Percentiles rank a stretch among this genome's conserved stretches.
Evolutionary conservation across 2,888 invertebrate species (phyloP).

Genomic region (Eristalis arbustorum): DNA sequence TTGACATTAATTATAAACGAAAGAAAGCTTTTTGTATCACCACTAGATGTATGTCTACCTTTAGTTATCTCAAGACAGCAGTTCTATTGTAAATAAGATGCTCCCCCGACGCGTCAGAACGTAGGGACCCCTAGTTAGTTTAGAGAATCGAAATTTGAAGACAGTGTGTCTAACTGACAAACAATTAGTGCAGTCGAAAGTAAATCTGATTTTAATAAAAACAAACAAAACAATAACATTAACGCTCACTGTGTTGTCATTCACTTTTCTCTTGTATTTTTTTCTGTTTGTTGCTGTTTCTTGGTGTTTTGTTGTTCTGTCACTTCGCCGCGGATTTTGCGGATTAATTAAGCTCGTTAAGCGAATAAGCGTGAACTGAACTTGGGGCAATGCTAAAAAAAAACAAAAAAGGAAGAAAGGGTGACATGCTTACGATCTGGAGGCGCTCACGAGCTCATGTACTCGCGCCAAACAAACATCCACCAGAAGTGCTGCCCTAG

Average conservation of each 20-base stretch:
- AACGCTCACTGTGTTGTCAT: slow-evolving; percentile 29
- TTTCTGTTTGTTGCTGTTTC: neutral
- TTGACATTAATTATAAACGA: slow-evolving; percentile 51
- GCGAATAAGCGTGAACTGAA: neutral
- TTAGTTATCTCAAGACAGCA: slow-evolving; percentile 30
- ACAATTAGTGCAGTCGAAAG: slow-evolving; percentile 22
- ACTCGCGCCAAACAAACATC: neutral
- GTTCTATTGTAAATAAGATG: slow-evolving; percentile 59
- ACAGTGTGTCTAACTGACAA: slow-evolving; percentile 23
- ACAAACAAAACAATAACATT: slow-evolving; percentile 30
- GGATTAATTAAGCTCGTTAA: slow-evolving; percentile 59
- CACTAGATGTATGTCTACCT: slow-evolving; percentile 22
- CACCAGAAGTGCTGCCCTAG: neutral
- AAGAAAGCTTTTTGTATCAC: slow-evolving; percentile 53
- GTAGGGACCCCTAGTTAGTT: slow-evolving; percentile 45
- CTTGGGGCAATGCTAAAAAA: neutral
- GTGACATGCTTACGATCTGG: neutral
- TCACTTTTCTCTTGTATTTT: neutral
- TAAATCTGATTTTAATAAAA: slow-evolving; percentile 64
- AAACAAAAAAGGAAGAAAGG: neutral
- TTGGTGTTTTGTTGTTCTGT: neutral
- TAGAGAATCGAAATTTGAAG: slow-evolving; percentile 50
- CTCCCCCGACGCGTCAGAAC: neutral
- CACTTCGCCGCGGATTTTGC: slow-evolving; percentile 52
- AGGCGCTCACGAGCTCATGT: neutral